Conservation (phyloP, 2,113 vertebrate genomes). For the Antechinus flavipes region DNA sequence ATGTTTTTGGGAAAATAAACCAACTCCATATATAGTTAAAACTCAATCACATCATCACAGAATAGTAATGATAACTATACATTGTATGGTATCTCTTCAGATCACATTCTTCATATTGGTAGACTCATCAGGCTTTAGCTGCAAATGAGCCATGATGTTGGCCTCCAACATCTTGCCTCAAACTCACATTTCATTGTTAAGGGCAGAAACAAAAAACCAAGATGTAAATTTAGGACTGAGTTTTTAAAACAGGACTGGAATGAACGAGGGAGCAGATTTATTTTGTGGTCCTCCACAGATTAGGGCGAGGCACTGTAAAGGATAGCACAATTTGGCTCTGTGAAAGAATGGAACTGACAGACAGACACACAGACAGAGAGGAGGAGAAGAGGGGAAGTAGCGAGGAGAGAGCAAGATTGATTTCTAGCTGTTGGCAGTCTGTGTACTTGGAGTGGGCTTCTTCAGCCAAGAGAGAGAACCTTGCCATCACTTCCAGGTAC, state of each 20-base stretch:
- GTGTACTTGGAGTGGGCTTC: not conserved
- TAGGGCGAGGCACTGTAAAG: not conserved
- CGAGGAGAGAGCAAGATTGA: not conserved
- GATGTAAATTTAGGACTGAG: not conserved
- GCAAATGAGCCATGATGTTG: not conserved
- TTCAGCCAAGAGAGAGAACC: not conserved
- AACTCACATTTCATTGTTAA: not conserved
- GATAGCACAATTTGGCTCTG: not conserved
- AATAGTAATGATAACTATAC: not conserved
- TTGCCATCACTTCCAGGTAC: not conserved
- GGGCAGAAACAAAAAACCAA: not conserved
- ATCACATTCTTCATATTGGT: not conserved
- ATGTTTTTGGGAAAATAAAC: not conserved
- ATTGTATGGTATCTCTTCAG: not conserved
- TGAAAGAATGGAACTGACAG: too few species aligned
- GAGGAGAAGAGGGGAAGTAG: not conserved
- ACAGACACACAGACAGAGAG: not conserved
- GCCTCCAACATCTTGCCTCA: not conserved
- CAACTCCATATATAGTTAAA: not conserved
- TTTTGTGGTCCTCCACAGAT: not conserved
- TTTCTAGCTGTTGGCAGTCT: not conserved
- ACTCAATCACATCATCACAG: not conserved
- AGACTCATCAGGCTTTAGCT: not conserved
- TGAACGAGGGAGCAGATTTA: not conserved
- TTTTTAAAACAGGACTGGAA: not conserved